phyloP scores from a whole-genome alignment of 2,888 invertebrate species.

The Zelleria hepariella region DNA sequence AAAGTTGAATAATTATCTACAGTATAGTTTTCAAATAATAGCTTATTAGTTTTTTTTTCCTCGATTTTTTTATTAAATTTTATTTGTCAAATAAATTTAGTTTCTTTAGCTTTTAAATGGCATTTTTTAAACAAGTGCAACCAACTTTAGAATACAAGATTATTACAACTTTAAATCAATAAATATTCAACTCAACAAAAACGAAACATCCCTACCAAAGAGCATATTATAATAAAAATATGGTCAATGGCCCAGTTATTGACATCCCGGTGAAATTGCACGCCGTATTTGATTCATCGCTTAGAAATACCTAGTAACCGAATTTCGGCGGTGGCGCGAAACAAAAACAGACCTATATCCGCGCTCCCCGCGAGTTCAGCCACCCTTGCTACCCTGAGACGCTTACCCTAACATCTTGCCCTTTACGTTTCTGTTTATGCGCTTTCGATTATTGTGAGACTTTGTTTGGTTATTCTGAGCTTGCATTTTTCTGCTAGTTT shows the following conservation, averaged over 20 bases:
- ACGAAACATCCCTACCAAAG: neutral
- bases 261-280: constrained; percentile 17
- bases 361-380: constrained; percentile 64
- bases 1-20: no score
- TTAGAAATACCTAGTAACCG: constrained; percentile 58
- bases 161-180: no score
- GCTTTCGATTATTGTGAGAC: constrained; percentile 36
- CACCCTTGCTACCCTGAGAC: constrained; percentile 52
- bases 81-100: no score
- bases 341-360: constrained; percentile 71
- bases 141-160: no score
- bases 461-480: neutral
- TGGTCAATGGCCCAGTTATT: constrained; percentile 27
- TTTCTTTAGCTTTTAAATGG: no score
- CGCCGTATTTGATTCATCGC: constrained; percentile 16
- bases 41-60: no score
- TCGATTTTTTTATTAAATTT: no score
- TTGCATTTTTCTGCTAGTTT: no score
- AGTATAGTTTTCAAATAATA: no score
- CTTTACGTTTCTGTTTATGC: constrained; percentile 38
- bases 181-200: no score
- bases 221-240: constrained; percentile 9
- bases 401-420: constrained; percentile 54
- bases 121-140: no score
- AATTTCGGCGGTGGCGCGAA: constrained; percentile 64